These are phyloP conservation scores for Cantharis rufa DNA, from an alignment of 2,888 invertebrate species.

Conservation along the genomic window DNA sequence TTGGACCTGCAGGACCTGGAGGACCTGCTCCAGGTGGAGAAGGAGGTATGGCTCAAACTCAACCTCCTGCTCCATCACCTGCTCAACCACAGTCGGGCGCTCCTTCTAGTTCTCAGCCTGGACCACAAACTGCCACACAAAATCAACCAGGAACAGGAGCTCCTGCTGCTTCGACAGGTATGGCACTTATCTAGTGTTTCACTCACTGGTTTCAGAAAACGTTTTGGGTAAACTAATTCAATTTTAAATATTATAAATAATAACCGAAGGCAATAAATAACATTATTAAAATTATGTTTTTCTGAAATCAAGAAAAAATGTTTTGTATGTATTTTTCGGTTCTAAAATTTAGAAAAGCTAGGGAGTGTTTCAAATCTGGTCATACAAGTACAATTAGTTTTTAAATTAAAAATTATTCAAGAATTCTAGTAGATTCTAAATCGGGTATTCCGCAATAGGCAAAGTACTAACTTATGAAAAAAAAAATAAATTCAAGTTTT, in stretches of 20 bases:
- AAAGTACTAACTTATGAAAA: neutral
- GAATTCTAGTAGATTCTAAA: neutral
- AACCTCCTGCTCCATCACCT: constrained; percentile 77
- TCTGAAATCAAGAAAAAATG: no score
- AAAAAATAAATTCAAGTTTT: neutral
- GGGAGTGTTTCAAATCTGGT: no score
- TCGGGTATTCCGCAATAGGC: neutral
- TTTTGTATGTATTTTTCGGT: no score
- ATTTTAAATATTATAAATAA: no score
- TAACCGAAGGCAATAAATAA: no score
- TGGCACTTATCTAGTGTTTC: no score
- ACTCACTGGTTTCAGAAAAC: no score
- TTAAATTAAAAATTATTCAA: neutral
- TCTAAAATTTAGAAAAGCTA: no score
- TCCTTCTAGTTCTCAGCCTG: constrained; percentile 65
- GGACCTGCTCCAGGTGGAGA: constrained; percentile 61
- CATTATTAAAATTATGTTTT: no score
- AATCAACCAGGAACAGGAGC: constrained; percentile 55
- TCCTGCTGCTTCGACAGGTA: constrained; percentile 55
- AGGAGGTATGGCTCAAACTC: constrained; percentile 73
- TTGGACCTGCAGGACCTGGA: constrained; percentile 51
- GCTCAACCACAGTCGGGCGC: constrained; percentile 79
- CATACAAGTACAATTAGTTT: no score
- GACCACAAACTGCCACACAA: constrained; percentile 61
- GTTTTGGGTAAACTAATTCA: no score